phyloP scores from a whole-genome alignment of 2,797 vertebrate genomes.

The Picus viridis region DNA sequence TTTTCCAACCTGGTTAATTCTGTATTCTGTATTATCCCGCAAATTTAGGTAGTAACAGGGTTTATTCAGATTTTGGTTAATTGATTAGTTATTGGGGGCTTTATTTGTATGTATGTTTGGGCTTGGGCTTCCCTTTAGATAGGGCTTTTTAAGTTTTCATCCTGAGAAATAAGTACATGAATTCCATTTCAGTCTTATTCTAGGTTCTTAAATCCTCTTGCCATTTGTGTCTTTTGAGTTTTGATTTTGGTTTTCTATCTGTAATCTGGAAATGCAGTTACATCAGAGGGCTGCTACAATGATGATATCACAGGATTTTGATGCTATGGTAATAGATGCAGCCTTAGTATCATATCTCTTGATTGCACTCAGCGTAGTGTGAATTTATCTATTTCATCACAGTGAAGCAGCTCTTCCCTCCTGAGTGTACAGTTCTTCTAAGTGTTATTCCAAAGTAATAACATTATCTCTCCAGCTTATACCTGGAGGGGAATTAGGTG shows the following conservation, averaged over 20 bases:
- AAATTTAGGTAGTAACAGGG: not conserved
- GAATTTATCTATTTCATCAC: slow-evolving; percentile 53
- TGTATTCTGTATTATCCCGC: not conserved
- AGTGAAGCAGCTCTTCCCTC: slow-evolving; percentile 41
- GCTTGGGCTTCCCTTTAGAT: not conserved
- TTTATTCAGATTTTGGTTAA: not conserved
- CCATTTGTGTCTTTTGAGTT: not conserved
- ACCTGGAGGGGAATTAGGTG: slow-evolving; percentile 46
- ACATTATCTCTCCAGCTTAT: slow-evolving; percentile 14
- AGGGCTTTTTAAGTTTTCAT: not conserved
- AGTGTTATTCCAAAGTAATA: slow-evolving; percentile 44
- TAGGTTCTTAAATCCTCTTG: not conserved
- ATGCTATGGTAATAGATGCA: slow-evolving; percentile 35
- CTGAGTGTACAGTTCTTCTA: slow-evolving; percentile 23
- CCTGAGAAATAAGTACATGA: not conserved
- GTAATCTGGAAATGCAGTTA: slow-evolving; percentile 14
- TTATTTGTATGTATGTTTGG: not conserved
- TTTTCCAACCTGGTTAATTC: no score
- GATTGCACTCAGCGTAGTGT: slow-evolving; percentile 32
- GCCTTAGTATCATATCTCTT: not conserved
- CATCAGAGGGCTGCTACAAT: slow-evolving; percentile 2
- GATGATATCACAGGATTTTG: slow-evolving; percentile 2
- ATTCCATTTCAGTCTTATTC: not conserved
- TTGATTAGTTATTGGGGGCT: not conserved
- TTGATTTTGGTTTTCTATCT: slow-evolving; percentile 11